Evolutionary conservation across 1,140 invertebrate genomes (phyloP).

Genomic region (Drosophila parvula): DNA sequence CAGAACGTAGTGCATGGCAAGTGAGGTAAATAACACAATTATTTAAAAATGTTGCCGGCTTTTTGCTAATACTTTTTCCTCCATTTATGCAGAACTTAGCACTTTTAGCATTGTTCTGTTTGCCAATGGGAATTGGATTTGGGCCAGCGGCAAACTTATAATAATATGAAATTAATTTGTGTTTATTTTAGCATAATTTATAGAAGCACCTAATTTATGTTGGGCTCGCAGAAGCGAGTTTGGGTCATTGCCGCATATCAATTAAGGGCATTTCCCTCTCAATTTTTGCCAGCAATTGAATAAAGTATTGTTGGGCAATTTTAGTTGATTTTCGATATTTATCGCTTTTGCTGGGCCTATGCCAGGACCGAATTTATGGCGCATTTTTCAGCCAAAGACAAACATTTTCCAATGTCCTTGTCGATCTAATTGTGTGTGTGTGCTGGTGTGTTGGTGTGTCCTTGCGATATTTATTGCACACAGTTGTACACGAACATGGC

Average conservation of each 20-base stretch:
- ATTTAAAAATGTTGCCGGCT: conserved; percentile 23
- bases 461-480: conserved; percentile 73
- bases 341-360: conserved; percentile 46
- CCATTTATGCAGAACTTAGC: conserved; percentile 16
- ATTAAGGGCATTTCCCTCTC: conserved; percentile 54
- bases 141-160: conserved; percentile 31
- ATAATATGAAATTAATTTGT: conserved; percentile 72
- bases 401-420: conserved; percentile 65
- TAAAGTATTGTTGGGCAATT: conserved; percentile 41
- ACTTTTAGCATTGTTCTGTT: conserved; percentile 27
- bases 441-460: conserved; percentile 6
- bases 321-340: conserved; percentile 64
- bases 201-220: conserved; percentile 50
- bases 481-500: conserved; percentile 44
- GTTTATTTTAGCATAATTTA: conserved; percentile 77
- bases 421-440: conserved; percentile 31
- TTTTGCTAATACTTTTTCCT: conserved; percentile 48
- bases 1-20: background rate
- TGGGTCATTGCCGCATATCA: conserved; percentile 57
- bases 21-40: conserved; percentile 14
- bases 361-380: conserved; percentile 49
- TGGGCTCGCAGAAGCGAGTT: conserved; percentile 25
- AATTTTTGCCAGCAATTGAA: conserved; percentile 51
- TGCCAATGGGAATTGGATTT: conserved; percentile 40
- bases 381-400: conserved; percentile 57